Evolutionary conservation across 2,888 invertebrate species (phyloP), one percentile per base, ranked within the genome.

Genomic region (Parascotia fuliginaria): DNA sequence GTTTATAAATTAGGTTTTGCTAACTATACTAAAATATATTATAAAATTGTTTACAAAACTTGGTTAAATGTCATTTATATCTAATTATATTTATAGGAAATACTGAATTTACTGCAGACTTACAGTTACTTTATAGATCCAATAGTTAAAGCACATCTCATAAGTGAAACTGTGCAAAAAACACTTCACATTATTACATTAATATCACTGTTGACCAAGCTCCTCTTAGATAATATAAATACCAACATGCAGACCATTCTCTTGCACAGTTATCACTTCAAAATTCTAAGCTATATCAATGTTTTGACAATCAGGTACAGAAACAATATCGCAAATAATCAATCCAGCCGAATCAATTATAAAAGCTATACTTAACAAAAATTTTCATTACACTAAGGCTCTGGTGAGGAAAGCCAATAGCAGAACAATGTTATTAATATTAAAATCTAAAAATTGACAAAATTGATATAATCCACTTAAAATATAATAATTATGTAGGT

Each of bases 391-490:
- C 55, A 60, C 60, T 62, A 68, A 70, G 47, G 57, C 55, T 50
- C 53, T 62, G 48, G 62, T 61, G 65, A 60, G 55, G 55, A 72
- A 77, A 82, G 79, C 80, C 73, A 79, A 76, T 81, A 77, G 81
- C 79, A 71, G 72, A 83, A 78, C 75, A 83, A 78, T 72, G 73
- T 78, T 66, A 81, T 80, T 74, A 79, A 81, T 72, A 75, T 85
- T 89, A 82, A 88, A 90, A 85, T 89, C 89, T 90, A 92, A 92
- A n/a, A 92, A 92, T 91, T 92, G 91, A 91, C 91, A 67, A 90
- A 91, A 89, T 90, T 92, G 91, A 92, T 92, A 92, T 92, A 87
- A 85, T 85, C 79, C 83, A 89, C 90, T 87, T 90, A 89, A 87
- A 85, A 76, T 73, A 73, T 75, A 81, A 84, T 82, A 82, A 24